Evolutionary conservation across 1,140 invertebrate species (phyloP).

Genomic region (Caenorhabditis inopinata): DNA sequence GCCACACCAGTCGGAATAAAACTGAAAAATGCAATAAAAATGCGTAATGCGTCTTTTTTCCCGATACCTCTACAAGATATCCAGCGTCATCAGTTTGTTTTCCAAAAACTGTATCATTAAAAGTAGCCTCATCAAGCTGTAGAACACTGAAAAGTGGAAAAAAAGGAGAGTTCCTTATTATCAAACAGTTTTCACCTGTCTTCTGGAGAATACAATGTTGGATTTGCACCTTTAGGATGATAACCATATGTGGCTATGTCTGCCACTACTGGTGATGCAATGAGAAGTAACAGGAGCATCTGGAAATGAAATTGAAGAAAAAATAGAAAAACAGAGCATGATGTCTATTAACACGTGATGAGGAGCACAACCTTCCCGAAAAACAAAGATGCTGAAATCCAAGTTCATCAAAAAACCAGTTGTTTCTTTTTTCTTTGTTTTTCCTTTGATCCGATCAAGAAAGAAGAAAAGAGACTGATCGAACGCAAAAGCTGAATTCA

Average conservation of each 20-base stretch:
- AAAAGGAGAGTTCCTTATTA: background rate
- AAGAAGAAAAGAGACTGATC: too few species aligned
- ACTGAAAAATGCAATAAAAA: constrained; percentile 46
- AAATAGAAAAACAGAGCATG: background rate
- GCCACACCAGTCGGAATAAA: constrained; percentile 54
- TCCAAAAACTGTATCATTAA: constrained; percentile 65
- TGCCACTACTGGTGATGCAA: constrained; percentile 21
- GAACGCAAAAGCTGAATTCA: too few species aligned
- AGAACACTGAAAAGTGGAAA: constrained; percentile 52
- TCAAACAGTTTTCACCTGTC: background rate
- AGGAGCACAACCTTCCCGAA: too few species aligned
- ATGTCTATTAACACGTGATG: background rate
- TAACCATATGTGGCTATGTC: constrained; percentile 55
- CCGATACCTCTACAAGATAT: constrained; percentile 57
- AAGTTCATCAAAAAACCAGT: background rate
- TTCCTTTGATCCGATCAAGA: too few species aligned
- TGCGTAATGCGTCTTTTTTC: background rate
- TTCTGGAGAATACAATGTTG: constrained; percentile 60
- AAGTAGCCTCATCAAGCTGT: constrained; percentile 61
- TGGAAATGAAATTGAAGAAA: background rate
- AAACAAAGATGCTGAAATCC: background rate
- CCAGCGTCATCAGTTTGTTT: constrained; percentile 49
- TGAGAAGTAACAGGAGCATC: constrained; percentile 43
- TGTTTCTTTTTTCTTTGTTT: background rate
- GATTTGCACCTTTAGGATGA: constrained; percentile 61